A percentile compares a stretch with the other conserved stretches of the same genome.
These are phyloP conservation scores for Argyresthia albistria DNA, from an alignment of 2,888 invertebrate species.

Conservation along the genomic window DNA sequence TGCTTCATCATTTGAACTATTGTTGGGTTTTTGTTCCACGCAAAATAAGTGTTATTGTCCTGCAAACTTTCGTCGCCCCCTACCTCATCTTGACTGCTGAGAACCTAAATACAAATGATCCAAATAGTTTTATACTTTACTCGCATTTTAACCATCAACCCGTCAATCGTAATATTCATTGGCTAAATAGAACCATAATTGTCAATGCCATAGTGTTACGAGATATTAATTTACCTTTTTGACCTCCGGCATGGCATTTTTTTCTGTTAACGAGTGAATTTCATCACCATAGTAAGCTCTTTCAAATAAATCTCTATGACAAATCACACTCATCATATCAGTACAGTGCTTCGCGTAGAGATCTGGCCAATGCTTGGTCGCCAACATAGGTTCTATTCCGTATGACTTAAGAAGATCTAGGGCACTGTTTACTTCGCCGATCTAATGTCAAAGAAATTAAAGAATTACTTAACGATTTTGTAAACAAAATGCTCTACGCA, in stretches of 20 bases:
- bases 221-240: not conserved
- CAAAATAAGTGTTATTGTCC: conserved; percentile 21
- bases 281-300: conserved; percentile 31
- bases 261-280: conserved; percentile 21
- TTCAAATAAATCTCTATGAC: conserved; percentile 32
- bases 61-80: no score
- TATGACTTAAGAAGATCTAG: conserved; percentile 40
- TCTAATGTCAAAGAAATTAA: conserved; percentile 17
- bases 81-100: no score
- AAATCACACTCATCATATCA: conserved; percentile 27
- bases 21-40: conserved; percentile 66
- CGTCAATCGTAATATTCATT: no score
- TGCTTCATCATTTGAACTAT: conserved; percentile 61
- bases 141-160: no score
- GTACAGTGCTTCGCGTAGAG: conserved; percentile 45
- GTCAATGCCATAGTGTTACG: no score
- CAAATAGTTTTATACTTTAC: no score
- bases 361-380: conserved; percentile 35
- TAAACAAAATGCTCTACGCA: no score
- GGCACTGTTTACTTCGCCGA: conserved; percentile 43
- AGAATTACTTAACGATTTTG: conserved; percentile 13
- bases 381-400: conserved; percentile 31
- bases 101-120: no score
- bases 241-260: conserved; percentile 3
- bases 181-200: no score